phyloP scores from a whole-genome alignment of 2,113 vertebrate species.

The Elephas maximus region DNA sequence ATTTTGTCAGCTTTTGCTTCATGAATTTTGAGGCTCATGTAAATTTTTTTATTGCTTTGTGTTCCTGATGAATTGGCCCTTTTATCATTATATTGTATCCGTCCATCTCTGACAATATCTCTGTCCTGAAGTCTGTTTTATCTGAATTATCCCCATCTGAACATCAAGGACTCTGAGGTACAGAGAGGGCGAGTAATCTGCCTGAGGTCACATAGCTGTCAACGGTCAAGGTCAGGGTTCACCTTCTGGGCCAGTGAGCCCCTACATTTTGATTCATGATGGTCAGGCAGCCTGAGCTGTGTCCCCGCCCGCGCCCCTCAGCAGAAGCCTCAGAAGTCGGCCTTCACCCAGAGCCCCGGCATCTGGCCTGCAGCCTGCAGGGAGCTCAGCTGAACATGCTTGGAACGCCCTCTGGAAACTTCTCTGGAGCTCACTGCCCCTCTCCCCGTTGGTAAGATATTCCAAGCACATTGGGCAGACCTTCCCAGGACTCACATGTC shows the following conservation, averaged over 20 bases:
- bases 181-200: neutral
- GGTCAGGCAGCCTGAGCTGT: neutral
- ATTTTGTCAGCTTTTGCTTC: neutral
- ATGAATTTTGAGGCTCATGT: neutral
- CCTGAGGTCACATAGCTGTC: neutral
- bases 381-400: slow-evolving; percentile 18
- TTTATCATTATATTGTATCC: rapidly evolving
- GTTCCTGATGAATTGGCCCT: neutral
- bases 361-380: neutral
- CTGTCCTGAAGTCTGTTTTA: neutral
- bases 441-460: neutral
- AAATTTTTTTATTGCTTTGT: rapidly evolving
- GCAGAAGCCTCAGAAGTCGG: neutral
- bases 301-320: neutral
- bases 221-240: neutral
- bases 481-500: neutral
- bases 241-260: neutral
- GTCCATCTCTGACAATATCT: neutral
- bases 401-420: slow-evolving; percentile 63
- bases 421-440: neutral
- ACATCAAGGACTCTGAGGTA: neutral
- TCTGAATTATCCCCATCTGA: neutral
- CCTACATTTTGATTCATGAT: neutral
- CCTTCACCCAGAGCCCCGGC: neutral
- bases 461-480: neutral